A percentile compares a stretch with the other conserved stretches of the same genome.
Evolutionary conservation across 1,140 invertebrate genomes (phyloP).

Genomic region (Rhopalosiphum padi): DNA sequence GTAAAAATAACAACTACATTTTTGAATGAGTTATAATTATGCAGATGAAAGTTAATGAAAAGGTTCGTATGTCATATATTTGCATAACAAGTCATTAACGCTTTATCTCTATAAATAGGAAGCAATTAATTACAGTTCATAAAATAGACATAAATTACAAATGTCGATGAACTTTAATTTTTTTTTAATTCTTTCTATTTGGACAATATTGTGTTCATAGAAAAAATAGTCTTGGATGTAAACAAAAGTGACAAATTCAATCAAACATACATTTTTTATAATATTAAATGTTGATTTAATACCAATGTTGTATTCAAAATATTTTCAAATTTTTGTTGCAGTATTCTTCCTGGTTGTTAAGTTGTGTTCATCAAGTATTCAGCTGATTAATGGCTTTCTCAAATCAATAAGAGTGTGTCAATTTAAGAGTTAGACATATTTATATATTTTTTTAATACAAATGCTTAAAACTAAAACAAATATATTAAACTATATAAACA

Average conservation of each 20-base stretch:
- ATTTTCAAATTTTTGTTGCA: slow-evolving; percentile 14
- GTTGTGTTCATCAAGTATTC: background rate
- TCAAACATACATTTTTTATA: background rate
- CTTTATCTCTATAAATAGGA: background rate
- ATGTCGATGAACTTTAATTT: background rate
- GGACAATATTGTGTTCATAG: background rate
- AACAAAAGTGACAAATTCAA: background rate
- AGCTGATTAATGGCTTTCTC: background rate
- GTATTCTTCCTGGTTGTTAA: slow-evolving; percentile 42
- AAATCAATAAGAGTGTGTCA: background rate
- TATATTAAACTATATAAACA: background rate
- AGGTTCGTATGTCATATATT: background rate
- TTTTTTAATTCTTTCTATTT: background rate
- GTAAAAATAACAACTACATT: background rate
- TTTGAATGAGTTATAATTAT: background rate
- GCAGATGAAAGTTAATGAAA: background rate
- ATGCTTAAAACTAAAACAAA: slow-evolving; percentile 22
- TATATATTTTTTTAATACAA: slow-evolving; percentile 18
- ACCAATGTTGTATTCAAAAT: background rate
- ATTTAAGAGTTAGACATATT: slow-evolving; percentile 24
- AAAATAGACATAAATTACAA: background rate
- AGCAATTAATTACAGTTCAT: background rate
- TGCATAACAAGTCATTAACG: background rate
- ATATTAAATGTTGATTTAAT: background rate
- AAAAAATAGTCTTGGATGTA: background rate